A percentile compares a stretch with the other conserved stretches of the same genome.
Evolutionary conservation across 1,140 invertebrate species (phyloP).

Genomic region (Pogonomyrmex californicus): DNA sequence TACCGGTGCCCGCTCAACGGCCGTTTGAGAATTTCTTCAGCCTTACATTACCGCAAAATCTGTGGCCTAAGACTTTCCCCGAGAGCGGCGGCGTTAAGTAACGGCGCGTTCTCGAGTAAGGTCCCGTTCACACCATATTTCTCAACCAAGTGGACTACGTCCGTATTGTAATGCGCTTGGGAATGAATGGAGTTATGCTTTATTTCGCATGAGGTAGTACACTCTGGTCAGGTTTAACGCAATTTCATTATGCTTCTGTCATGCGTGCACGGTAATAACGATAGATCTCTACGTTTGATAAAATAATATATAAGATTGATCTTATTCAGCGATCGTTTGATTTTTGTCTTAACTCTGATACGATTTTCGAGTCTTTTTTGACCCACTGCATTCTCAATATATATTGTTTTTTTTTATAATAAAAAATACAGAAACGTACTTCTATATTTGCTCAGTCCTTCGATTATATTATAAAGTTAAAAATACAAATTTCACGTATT

Average conservation of each 20-base stretch:
- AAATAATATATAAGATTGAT: neutral
- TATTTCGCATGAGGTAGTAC: neutral
- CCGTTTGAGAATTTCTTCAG: constrained; percentile 68
- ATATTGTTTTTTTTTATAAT: too few relatives aligned
- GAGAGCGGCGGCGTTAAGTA: constrained; percentile 63
- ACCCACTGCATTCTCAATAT: too few relatives aligned
- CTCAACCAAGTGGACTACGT: constrained; percentile 19
- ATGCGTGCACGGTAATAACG: neutral
- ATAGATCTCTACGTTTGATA: constrained; percentile 3
- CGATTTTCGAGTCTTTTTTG: neutral
- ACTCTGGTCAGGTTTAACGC: neutral
- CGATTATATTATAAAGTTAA: too few relatives aligned
- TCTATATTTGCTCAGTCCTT: too few relatives aligned
- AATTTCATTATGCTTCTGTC: constrained; percentile 5
- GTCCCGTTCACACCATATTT: constrained; percentile 48
- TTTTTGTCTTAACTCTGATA: neutral
- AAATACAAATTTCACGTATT: too few relatives aligned
- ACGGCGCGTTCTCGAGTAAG: constrained; percentile 45
- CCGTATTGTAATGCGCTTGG: neutral
- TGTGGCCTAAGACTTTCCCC: constrained; percentile 66
- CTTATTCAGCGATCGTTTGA: neutral
- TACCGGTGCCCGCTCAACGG: constrained; percentile 7
- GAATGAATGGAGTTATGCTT: constrained; percentile 28
- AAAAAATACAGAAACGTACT: too few relatives aligned
- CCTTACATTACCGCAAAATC: constrained; percentile 44